Evolutionary conservation across 2,888 invertebrate genomes (phyloP).

Genomic region (Metellina segmentata): DNA sequence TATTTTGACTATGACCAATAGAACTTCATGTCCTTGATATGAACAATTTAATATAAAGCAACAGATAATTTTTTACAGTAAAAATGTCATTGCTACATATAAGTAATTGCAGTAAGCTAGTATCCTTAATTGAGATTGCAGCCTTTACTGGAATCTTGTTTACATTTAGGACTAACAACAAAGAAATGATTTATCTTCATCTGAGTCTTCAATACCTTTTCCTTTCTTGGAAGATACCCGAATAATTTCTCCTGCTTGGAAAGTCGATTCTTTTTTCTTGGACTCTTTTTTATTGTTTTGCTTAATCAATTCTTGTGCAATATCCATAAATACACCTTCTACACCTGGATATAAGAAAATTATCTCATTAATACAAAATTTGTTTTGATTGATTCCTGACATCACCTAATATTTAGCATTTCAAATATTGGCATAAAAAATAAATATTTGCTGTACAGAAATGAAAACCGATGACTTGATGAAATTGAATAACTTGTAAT

Average conservation of each 20-base stretch:
- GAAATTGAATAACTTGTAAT: neutral
- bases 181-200: conserved; percentile 63
- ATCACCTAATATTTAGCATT: neutral
- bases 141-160: neutral
- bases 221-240: conserved; percentile 33
- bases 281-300: conserved; percentile 16
- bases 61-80: too few relatives aligned
- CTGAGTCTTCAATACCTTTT: conserved; percentile 19
- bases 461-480: neutral
- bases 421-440: neutral
- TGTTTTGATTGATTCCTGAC: neutral
- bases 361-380: neutral
- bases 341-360: conserved; percentile 83
- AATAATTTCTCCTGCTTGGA: conserved; percentile 59
- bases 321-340: conserved; percentile 85
- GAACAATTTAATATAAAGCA: too few relatives aligned
- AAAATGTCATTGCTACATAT: too few relatives aligned
- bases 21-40: too few relatives aligned
- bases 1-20: too few relatives aligned
- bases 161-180: conserved; percentile 45
- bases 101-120: neutral
- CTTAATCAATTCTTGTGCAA: conserved; percentile 67
- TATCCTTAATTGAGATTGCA: neutral
- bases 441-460: neutral
- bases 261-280: conserved; percentile 11